These are phyloP conservation scores for Panthera uncia DNA, from an alignment of 2,113 vertebrate genomes.

Conservation along the genomic window DNA sequence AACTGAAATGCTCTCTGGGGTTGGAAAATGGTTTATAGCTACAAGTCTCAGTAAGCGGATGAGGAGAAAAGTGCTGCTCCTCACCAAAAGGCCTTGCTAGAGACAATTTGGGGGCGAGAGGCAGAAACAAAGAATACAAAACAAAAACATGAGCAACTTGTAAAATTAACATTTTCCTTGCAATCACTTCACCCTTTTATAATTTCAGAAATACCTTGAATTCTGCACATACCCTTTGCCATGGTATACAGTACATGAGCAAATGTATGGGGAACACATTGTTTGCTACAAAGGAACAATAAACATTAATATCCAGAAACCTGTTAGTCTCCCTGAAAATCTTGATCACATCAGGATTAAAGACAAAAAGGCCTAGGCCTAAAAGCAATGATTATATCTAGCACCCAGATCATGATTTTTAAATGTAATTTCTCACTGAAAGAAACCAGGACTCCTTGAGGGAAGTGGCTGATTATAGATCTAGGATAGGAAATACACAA, in stretches of 20 bases:
- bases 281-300: constrained; percentile 14
- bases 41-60: not conserved
- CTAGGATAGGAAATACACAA: not conserved
- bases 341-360: not conserved
- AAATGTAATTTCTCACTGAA: not conserved
- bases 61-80: not conserved
- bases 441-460: not conserved
- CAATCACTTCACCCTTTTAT: accelerated
- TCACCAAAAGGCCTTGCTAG: not conserved
- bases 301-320: not conserved
- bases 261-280: not conserved
- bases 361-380: not conserved
- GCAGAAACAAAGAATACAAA: not conserved
- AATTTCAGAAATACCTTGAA: not conserved
- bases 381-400: not conserved
- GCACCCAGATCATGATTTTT: not conserved
- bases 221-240: not conserved
- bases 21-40: constrained; percentile 22
- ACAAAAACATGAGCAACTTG: not conserved
- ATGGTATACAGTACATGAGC: not conserved
- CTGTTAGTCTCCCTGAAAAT: not conserved
- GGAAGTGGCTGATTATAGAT: not conserved
- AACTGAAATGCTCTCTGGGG: not conserved
- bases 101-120: not conserved
- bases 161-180: not conserved